These are phyloP conservation scores for Thunnus thynnus DNA, from an alignment of 2,113 vertebrate genomes.

Conservation along the genomic window DNA sequence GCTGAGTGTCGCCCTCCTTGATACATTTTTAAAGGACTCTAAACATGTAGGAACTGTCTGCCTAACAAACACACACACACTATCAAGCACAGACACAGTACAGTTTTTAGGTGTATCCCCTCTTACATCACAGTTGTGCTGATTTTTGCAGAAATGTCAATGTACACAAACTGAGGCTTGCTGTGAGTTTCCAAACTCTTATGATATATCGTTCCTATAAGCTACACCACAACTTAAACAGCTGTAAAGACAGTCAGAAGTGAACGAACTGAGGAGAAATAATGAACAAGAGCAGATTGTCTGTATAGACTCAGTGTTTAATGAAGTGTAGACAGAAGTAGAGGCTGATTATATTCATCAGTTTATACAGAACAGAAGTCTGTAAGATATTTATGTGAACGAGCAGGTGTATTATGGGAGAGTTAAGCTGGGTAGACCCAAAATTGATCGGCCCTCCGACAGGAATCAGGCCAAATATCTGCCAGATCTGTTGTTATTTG, in stretches of 20 bases:
- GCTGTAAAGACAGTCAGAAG: not conserved
- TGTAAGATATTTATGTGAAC: not conserved
- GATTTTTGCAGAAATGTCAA: not conserved
- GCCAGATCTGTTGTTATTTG: too few species aligned
- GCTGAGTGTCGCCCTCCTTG: conserved; percentile 48
- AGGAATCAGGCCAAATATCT: too few species aligned
- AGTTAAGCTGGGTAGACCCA: not conserved
- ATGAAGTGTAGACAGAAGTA: not conserved
- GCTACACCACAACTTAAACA: not conserved
- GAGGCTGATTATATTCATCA: too few species aligned
- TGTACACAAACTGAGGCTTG: not conserved
- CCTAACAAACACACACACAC: conserved; percentile 9
- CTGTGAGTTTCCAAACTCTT: not conserved
- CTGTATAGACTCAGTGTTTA: not conserved
- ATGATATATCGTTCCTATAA: not conserved
- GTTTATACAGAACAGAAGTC: not conserved
- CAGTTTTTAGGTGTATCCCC: too few species aligned
- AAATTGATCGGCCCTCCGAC: too few species aligned
- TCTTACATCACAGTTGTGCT: not conserved
- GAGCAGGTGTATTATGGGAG: not conserved
- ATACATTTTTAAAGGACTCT: conserved; percentile 65
- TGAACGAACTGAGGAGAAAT: not conserved
- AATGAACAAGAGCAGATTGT: not conserved
- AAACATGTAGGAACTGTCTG: not conserved
- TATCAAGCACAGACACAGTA: not conserved